Evolutionary conservation across 2,888 invertebrate species (phyloP).

Genomic region (Brachypalpus laphriformis): DNA sequence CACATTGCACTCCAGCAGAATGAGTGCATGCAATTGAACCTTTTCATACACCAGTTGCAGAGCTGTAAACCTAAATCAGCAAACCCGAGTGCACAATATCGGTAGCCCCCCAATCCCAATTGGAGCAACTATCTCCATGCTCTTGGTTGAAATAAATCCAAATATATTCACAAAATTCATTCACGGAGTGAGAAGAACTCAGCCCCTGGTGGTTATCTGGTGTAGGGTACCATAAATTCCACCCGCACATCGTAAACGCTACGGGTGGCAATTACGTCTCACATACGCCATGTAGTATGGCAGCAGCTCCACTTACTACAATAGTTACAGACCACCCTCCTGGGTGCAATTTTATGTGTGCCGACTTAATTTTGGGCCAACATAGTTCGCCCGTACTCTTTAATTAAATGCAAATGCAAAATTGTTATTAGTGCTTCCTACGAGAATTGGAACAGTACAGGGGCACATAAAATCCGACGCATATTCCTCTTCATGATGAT

Average conservation of each 20-base stretch:
- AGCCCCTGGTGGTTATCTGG: not conserved
- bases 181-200: not conserved
- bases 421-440: not conserved
- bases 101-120: not conserved
- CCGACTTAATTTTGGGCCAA: conserved; percentile 1
- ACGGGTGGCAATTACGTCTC: conserved; percentile 9
- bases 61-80: not conserved
- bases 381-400: not conserved
- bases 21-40: not conserved
- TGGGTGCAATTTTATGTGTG: not conserved
- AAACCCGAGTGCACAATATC: not conserved
- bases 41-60: conserved; percentile 1
- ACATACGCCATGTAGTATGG: conserved; percentile 6
- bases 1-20: not conserved
- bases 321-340: not conserved
- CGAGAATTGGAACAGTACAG: not conserved
- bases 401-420: conserved; percentile 15
- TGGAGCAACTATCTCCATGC: not conserved
- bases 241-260: not conserved
- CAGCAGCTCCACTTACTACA: not conserved
- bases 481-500: not conserved
- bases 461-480: not conserved
- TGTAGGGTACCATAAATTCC: not conserved
- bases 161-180: not conserved
- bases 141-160: not conserved